A percentile compares a stretch with the other conserved stretches of the same genome.
phyloP scores from a whole-genome alignment of 2,113 vertebrate genomes.

The Orycteropus afer region DNA sequence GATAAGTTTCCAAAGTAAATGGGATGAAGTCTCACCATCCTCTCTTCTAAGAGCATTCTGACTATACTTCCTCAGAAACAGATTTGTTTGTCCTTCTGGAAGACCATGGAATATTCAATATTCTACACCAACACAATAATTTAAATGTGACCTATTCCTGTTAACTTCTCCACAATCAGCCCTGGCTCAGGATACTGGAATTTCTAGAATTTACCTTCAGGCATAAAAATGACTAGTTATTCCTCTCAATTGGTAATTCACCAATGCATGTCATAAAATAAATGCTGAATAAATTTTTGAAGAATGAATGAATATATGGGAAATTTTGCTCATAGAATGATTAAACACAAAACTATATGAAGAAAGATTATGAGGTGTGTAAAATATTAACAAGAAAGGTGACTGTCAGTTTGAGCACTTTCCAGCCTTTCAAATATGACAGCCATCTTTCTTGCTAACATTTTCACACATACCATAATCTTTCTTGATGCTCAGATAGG shows the following conservation, averaged over 20 bases:
- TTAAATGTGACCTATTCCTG: neutral
- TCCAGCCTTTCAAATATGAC: neutral
- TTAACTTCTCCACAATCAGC: neutral
- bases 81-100: too few species aligned
- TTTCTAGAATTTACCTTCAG: neutral
- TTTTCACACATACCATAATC: neutral
- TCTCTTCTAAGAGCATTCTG: too few species aligned
- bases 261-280: neutral
- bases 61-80: too few species aligned
- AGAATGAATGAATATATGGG: neutral
- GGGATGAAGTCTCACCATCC: too few species aligned
- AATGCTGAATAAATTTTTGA: neutral
- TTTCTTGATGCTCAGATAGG: neutral
- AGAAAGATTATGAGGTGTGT: neutral
- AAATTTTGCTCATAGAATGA: neutral
- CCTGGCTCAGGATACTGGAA: neutral
- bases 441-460: neutral
- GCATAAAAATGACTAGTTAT: neutral
- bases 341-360: neutral
- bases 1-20: too few species aligned
- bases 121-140: too few species aligned
- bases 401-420: neutral
- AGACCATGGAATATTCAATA: too few species aligned
- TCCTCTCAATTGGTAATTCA: neutral
- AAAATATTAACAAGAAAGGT: constrained; percentile 33